Evolutionary conservation across 2,888 invertebrate genomes (phyloP), one percentile per base, ranked within the genome.

Genomic region (Amphipoea lucens): DNA sequence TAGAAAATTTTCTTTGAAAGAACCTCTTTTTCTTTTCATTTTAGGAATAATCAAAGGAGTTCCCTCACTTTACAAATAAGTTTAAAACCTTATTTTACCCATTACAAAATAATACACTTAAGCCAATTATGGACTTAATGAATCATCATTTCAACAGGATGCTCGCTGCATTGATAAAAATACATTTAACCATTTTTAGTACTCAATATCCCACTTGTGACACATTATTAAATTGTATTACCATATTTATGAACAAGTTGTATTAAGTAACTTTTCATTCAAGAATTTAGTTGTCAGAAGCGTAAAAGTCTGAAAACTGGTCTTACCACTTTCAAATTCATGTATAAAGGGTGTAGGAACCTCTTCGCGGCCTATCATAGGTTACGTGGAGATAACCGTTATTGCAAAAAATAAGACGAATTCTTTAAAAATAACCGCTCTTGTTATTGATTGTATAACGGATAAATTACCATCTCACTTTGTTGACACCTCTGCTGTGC

Each of bases 131-230:
- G 7, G 45, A 48, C 23, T n/a, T 48, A 14, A 54, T 86, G 84
- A 86, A 51, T 83, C 87, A 84, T 76, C 23, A 40, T 62, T 48
- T 65, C 2, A 65, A 77, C 70, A 83, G 75, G 76, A 87, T 68
- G 63, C 48, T 11, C 0, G 17, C 9, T 4, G 29, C 7, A 20
- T 48, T 84, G 67, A 79, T 79, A 82, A 72, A 72, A 63, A 67
- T 45, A 11, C 11, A 17, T 40, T 51, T n/a, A 60, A 45, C n/a
- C 20, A 14, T 48, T 14, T 72, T 71, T 45, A 4, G 1, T 20
- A 6, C 7, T 9, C 9, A 65, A 54, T 66, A 51, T 45, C 5
- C 29, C 14, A 63, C 9, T n/a, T 67, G 9, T 78, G 79, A 81
- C 11, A 79, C 29, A 4, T 20, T 17, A 36, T 29, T 48, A 23